These are phyloP conservation scores for Lithophane semibrunnea DNA, from an alignment of 2,888 invertebrate genomes.

Conservation along the genomic window DNA sequence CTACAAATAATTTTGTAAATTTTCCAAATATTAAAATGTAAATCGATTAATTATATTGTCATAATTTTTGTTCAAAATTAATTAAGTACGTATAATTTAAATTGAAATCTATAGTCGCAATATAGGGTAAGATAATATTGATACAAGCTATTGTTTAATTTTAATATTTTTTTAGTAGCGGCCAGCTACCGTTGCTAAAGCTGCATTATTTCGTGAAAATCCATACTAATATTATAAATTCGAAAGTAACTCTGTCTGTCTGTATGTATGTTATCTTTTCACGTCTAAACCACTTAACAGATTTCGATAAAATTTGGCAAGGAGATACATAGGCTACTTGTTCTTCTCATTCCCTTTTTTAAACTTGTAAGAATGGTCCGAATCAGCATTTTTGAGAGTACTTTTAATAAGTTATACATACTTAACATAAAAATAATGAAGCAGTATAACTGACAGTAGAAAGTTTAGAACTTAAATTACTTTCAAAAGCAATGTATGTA, in stretches of 20 bases:
- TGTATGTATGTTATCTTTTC: too few species aligned
- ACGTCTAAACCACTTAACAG: too few species aligned
- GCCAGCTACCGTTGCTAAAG: neutral
- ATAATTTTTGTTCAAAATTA: conserved; percentile 11
- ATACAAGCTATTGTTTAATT: neutral
- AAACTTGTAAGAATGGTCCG: neutral
- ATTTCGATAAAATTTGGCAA: too few species aligned
- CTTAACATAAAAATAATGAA: neutral
- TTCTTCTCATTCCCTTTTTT: neutral
- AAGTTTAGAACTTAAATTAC: neutral
- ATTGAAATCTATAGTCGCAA: conserved; percentile 58
- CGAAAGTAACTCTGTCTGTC: too few species aligned
- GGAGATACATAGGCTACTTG: too few species aligned
- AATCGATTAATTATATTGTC: conserved; percentile 25
- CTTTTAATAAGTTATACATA: neutral
- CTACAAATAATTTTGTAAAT: conserved; percentile 36
- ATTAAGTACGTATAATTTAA: neutral
- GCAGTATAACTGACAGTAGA: too few species aligned
- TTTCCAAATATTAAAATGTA: conserved; percentile 15
- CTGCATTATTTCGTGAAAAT: neutral
- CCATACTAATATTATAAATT: too few species aligned
- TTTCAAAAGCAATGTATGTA: conserved; percentile 4
- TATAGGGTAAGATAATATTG: neutral
- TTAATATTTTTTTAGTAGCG: neutral
- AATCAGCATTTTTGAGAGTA: neutral